These are phyloP conservation scores for Sarcophaga carnaria DNA, from an alignment of 2,888 invertebrate species.

Conservation along the genomic window DNA sequence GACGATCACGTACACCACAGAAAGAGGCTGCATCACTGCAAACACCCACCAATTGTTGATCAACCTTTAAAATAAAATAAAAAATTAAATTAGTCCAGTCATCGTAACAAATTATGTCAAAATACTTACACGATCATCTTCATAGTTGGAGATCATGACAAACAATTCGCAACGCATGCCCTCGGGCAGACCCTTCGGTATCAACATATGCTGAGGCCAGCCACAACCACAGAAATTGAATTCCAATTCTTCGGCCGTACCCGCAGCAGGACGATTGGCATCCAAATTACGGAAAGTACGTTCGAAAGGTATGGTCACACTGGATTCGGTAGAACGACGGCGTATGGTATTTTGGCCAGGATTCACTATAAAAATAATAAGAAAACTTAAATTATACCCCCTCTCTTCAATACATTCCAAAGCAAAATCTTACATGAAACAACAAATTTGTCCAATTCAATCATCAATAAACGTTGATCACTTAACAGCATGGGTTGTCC, in stretches of 20 bases:
- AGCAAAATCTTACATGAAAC: constrained; percentile 82
- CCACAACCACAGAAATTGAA: constrained; percentile 95
- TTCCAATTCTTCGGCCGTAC: constrained; percentile 82
- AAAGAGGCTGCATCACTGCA: constrained; percentile 90
- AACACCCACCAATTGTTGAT: constrained; percentile 80
- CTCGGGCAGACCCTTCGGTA: constrained; percentile 87
- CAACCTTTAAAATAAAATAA: constrained; percentile 73
- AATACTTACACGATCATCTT: constrained; percentile 83
- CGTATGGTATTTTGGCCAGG: constrained; percentile 87
- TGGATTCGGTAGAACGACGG: constrained; percentile 87
- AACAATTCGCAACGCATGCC: constrained; percentile 88
- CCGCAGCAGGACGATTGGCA: constrained; percentile 83
- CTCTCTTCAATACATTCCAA: too few species aligned
- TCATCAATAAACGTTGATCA: constrained; percentile 85
- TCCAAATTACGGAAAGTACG: constrained; percentile 89
- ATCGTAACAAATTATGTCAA: too few species aligned
- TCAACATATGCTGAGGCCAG: constrained; percentile 92
- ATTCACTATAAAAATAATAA: constrained; percentile 82
- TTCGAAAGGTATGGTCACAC: constrained; percentile 93
- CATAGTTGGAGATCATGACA: constrained; percentile 89
- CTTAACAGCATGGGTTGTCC: constrained; percentile 84
- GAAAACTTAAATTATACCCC: not conserved
- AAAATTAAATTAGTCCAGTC: too few species aligned
- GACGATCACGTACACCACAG: constrained; percentile 89
- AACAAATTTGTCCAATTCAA: constrained; percentile 87